Evolutionary conservation across 2,113 vertebrate genomes (phyloP).

Genomic region (Calyptomena viridis): DNA sequence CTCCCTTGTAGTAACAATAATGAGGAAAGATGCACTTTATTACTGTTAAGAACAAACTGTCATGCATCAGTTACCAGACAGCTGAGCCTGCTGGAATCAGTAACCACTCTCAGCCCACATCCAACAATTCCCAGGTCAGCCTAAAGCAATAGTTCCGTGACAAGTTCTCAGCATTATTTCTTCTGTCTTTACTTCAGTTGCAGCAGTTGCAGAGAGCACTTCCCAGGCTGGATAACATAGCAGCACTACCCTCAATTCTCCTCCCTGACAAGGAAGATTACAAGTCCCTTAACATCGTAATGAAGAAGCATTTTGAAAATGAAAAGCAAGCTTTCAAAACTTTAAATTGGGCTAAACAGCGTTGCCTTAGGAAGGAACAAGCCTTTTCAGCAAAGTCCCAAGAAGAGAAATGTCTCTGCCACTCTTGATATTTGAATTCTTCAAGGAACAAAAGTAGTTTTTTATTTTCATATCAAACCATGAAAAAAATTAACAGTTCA

Average conservation of each 20-base stretch:
- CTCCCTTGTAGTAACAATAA: background rate
- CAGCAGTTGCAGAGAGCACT: background rate
- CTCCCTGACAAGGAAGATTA: background rate
- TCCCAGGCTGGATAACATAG: background rate
- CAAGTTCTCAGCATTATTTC: background rate
- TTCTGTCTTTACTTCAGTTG: background rate
- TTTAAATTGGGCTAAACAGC: background rate
- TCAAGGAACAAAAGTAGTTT: background rate
- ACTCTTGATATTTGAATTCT: background rate
- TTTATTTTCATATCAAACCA: background rate
- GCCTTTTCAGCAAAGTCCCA: background rate
- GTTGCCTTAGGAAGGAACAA: background rate
- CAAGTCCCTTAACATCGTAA: background rate
- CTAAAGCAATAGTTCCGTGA: background rate
- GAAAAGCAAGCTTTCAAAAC: background rate
- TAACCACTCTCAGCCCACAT: background rate
- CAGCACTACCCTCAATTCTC: background rate
- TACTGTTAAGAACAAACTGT: background rate
- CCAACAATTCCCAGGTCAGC: background rate
- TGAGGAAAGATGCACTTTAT: rapidly evolving
- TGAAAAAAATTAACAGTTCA: background rate
- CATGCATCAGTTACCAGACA: background rate
- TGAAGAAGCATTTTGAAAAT: background rate
- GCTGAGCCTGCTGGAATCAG: background rate
- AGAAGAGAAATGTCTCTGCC: background rate